These are phyloP conservation scores for Oscheius sp. DNA, from an alignment of 2,888 invertebrate genomes.

Conservation along the genomic window DNA sequence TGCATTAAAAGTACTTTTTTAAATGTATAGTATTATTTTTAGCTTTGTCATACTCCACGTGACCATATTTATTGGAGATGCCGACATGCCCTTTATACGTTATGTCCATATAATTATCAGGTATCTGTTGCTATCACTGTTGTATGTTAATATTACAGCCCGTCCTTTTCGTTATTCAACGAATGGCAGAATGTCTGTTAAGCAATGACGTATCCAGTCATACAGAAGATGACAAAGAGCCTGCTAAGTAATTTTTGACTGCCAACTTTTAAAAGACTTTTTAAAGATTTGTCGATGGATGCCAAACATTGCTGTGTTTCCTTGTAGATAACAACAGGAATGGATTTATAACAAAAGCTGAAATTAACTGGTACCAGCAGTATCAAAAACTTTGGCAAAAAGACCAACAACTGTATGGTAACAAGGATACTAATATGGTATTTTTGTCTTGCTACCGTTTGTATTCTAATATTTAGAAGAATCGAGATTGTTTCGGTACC, in stretches of 20 bases:
- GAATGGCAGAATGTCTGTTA: not conserved
- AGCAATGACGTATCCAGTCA: not conserved
- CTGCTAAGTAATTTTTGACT: not conserved
- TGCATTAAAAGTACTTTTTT: constrained; percentile 10
- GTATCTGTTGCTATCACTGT: constrained; percentile 11
- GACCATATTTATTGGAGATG: constrained; percentile 26
- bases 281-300: constrained; percentile 32
- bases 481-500: constrained; percentile 4
- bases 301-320: constrained; percentile 11
- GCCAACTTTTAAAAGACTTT: not conserved
- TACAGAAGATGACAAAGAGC: constrained; percentile 29
- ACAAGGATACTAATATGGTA: constrained; percentile 1
- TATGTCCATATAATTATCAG: constrained; percentile 64
- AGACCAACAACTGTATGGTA: constrained; percentile 13
- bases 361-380: constrained; percentile 37
- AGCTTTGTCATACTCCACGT: constrained; percentile 1
- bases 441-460: not conserved
- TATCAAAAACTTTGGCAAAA: constrained; percentile 4
- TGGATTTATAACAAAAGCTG: not conserved
- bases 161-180: constrained; percentile 38
- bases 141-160: constrained; percentile 2
- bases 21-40: not conserved
- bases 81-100: constrained; percentile 36
- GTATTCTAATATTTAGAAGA: constrained; percentile 6
- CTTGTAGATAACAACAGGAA: not conserved